Base-by-base conservation (phyloP, 2,113 vertebrate genomes). In the Prinia subflava region DNA sequence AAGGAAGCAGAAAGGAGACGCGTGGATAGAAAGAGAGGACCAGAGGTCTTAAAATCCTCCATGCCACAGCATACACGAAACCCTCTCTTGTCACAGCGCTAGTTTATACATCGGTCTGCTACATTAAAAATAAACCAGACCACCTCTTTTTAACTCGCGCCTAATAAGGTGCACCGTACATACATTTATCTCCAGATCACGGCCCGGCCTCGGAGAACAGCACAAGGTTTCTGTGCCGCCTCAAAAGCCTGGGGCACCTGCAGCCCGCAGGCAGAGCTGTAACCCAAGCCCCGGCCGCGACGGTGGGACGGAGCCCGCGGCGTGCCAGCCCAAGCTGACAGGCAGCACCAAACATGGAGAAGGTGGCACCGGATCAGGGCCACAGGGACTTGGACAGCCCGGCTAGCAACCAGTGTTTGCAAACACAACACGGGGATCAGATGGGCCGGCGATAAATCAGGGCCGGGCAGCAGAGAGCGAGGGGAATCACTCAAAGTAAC, bases 331-430 rank as follows among this genome's bases (percentile, higher is more conserved):
- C 67, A 4, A 65, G 95, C 95, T 53, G 92, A 96, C 93, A 96
- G 95, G 96, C 97, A 90, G 95, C 94, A 98, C 98, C 98, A 99
- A 98, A 98, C 97, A 98, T 97, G 98, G 98, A 98, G 97, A 98
- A 92, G 78, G 90, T 97, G 98, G 98, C 98, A 97, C 78, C 62
- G 10, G 50, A 87, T 86, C 92, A 87, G 86, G 64, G 77, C 83
- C 80, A 94, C 93, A 88, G 92, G 87, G 93, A 94, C 97, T 96
- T 95, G 97, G 96, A 93, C 53, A 2, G 86, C 90, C 85, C 87
- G 87, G 96, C 93, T 98, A 98, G 97, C 97, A 98, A 97, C 98
- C 97, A 95, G 90, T 98, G 98, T 99, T 98, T 98, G 98, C 98
- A 97, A 98, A 99, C 98, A 99, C 84, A 98, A 98, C 97, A 96